Evolutionary conservation across 2,113 vertebrate genomes (phyloP).

Genomic region (Illadopsis cleaveri): DNA sequence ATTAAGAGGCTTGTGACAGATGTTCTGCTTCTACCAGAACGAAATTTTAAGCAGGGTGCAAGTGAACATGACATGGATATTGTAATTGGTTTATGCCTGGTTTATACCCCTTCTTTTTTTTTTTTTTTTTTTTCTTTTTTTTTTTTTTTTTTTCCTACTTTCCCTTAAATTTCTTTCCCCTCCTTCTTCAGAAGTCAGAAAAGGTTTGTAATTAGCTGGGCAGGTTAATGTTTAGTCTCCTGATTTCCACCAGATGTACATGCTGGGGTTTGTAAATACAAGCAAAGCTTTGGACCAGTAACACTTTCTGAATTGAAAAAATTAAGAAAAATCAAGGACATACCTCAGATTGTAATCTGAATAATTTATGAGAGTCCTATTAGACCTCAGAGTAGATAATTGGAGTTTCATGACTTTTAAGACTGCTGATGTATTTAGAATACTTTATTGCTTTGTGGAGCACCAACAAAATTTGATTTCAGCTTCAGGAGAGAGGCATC

Average conservation of each 20-base stretch:
- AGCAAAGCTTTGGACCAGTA: not conserved
- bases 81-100: not conserved
- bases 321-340: not conserved
- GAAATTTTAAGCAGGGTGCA: conserved; percentile 11
- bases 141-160: not conserved
- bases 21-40: not conserved
- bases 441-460: not conserved
- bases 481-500: not conserved
- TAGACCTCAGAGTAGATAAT: not conserved
- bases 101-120: not conserved
- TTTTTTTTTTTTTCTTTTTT: no score
- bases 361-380: not conserved
- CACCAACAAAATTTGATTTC: not conserved
- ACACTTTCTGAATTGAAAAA: not conserved
- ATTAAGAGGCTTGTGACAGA: not conserved
- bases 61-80: not conserved
- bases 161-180: not conserved
- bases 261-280: not conserved
- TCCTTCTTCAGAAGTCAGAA: not conserved
- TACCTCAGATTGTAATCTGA: not conserved
- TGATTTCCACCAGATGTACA: not conserved
- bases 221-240: not conserved
- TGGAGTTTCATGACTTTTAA: not conserved
- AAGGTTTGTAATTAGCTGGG: not conserved
- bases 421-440: not conserved